Percentiles rank a stretch among this genome's conserved stretches.
Evolutionary conservation across 2,113 vertebrate genomes (phyloP).

Genomic region (Dendrocopos noguchii): DNA sequence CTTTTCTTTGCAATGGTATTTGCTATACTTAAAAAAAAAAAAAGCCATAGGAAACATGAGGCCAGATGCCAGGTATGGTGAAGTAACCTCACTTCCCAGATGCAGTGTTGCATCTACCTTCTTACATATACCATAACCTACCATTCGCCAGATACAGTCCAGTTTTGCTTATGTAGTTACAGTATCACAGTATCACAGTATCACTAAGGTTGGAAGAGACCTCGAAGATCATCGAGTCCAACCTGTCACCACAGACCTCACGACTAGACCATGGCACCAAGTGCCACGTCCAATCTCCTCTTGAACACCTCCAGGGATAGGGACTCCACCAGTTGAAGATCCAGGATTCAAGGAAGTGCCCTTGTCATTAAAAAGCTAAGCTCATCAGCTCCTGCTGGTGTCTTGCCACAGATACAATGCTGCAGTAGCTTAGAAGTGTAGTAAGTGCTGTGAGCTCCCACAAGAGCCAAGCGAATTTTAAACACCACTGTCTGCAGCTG

Average conservation of each 20-base stretch:
- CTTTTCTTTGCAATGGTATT: neutral
- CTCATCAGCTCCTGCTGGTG: neutral
- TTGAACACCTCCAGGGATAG: too few species aligned
- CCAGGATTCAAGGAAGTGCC: neutral
- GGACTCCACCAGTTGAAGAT: neutral
- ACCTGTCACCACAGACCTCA: too few species aligned
- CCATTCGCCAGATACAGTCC: neutral
- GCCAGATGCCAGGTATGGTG: neutral
- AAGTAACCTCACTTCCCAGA: neutral
- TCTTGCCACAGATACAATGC: neutral
- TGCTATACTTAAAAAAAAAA: neutral
- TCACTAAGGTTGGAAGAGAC: too few species aligned
- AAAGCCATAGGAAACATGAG: neutral
- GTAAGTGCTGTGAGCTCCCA: neutral
- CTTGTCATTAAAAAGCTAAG: neutral
- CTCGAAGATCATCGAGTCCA: too few species aligned
- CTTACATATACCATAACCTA: neutral
- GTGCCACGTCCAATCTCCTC: too few species aligned
- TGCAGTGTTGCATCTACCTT: neutral
- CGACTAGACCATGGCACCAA: too few species aligned
- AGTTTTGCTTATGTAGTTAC: neutral
- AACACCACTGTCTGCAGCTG: neutral
- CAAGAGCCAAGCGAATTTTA: neutral
- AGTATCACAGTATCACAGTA: too few species aligned
- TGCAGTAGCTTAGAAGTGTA: neutral